These are phyloP conservation scores for Mythimna lalbum DNA, from an alignment of 2,888 invertebrate genomes.

Conservation along the genomic window DNA sequence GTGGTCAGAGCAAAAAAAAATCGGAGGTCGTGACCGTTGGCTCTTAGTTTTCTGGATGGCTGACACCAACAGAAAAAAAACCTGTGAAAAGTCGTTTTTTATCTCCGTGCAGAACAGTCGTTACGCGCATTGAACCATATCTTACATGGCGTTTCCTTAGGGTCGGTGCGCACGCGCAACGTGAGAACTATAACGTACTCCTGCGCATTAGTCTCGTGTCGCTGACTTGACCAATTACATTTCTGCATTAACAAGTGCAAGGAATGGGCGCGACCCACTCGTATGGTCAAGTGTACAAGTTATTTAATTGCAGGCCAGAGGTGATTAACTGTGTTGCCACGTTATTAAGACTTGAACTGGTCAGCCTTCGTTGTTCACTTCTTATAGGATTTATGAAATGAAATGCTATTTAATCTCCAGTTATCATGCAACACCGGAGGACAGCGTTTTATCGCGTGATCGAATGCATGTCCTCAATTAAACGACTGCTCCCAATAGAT, in stretches of 20 bases:
- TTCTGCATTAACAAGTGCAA: conserved; percentile 82
- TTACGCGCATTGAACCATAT: conserved; percentile 87
- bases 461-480: conserved; percentile 28
- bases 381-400: conserved; percentile 8
- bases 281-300: conserved; percentile 64
- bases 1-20: conserved; percentile 20
- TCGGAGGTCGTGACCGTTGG: conserved; percentile 12
- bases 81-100: conserved; percentile 74
- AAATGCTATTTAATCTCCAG: conserved; percentile 17
- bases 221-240: conserved; percentile 78
- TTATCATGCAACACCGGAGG: conserved; percentile 14
- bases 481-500: conserved; percentile 39
- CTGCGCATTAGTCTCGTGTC: conserved; percentile 80
- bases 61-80: conserved; percentile 53
- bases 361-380: conserved; percentile 28
- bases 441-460: conserved; percentile 35
- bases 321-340: conserved; percentile 43
- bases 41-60: conserved; percentile 45
- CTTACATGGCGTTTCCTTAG: conserved; percentile 81
- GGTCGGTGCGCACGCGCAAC: conserved; percentile 72
- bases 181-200: conserved; percentile 85
- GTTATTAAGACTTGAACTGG: conserved; percentile 25
- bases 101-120: conserved; percentile 73
- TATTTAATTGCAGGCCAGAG: conserved; percentile 56
- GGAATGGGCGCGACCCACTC: conserved; percentile 65